Conservation (phyloP, 1,140 invertebrate species). For the Cherax destructor region DNA sequence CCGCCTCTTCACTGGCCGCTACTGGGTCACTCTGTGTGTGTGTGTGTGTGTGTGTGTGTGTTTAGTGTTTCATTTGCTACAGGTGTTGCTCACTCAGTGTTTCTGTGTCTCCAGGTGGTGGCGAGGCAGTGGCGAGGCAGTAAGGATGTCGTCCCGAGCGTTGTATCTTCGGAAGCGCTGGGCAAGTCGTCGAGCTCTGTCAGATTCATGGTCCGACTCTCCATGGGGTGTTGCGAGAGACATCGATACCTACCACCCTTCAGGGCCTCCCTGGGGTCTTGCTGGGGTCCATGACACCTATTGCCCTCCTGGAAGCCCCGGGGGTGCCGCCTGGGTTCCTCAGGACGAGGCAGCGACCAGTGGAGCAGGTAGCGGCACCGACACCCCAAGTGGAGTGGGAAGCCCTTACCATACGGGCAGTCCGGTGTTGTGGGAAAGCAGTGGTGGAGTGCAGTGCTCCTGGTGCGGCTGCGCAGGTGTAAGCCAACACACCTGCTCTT, state of each 20-base stretch:
- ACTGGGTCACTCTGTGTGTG: too few relatives aligned
- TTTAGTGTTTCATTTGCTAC: neutral
- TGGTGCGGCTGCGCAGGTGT: slow-evolving; percentile 63
- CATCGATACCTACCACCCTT: slow-evolving; percentile 4
- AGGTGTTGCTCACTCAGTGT: neutral
- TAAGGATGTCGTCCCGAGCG: slow-evolving; percentile 41
- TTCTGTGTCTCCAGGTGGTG: neutral
- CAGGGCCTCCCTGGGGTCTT: neutral
- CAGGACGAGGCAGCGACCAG: neutral
- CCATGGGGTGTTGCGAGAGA: neutral
- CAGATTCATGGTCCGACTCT: slow-evolving; percentile 39
- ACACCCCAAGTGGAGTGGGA: slow-evolving; percentile 19
- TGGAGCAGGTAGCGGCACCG: slow-evolving; percentile 12
- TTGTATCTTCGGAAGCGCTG: slow-evolving; percentile 41
- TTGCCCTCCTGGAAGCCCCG: neutral
- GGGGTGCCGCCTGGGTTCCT: neutral
- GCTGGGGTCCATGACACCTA: neutral
- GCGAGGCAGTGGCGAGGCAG: too few relatives aligned
- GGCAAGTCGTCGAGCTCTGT: slow-evolving; percentile 49
- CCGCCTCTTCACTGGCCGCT: too few relatives aligned
- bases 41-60: slow-evolving; percentile 16
- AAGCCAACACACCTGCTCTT: slow-evolving; percentile 46
- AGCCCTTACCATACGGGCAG: slow-evolving; percentile 43
- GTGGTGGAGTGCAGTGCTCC: slow-evolving; percentile 12
- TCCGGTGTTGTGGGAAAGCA: slow-evolving; percentile 60